Base-by-base conservation (phyloP, 2,888 invertebrate genomes). In the Cordilura impudica region DNA sequence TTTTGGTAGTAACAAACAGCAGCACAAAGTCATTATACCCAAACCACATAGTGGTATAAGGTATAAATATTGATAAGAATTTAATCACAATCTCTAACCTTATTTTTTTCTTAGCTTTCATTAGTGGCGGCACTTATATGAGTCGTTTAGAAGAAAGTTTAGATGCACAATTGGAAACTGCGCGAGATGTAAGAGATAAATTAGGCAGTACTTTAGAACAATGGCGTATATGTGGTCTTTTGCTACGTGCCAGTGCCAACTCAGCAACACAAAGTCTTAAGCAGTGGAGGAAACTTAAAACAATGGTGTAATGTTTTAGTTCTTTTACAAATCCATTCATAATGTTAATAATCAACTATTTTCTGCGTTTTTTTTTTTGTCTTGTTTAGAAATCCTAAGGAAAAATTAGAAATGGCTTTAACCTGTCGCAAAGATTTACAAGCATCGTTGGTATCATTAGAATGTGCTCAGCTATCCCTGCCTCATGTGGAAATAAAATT, bases 401-500 rank as follows among this genome's bases (percentile, higher is more conserved):
- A 87, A 6, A 86, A 88, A 47, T 82, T 89, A 8, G 84, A 88
- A 23, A 65, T 83, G 2, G 88, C 88, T 1, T 51, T 89, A 12
- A 87, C 89, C 26, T 88, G 89, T 43, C 86, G 90, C 4, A 86
- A 85, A 31, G 82, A 86, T 16, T 66, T 87, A 8, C 88, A 89
- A 76, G 89, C 89, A 1, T 88, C 89, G 0, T 74, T 89, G 35
- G 84, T 87, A 3, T 88, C 89, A 0, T 81, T 89, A 53, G 89
- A 88, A 56, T 88, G 87, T 26, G 89, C 90, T 2, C 88, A 89
- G 69, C 61, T 88, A 21, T 84, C 89, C 3, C 76, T 90, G 81
- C 90, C 90, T 0, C 87, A 89, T 74, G 90, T 90, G 10, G 89
- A 90, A 58, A 85, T 90, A 1, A 87, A 87, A 73, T 86, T 85